Evolutionary conservation across 2,113 vertebrate genomes (phyloP).

Genomic region (Dromas ardeola): DNA sequence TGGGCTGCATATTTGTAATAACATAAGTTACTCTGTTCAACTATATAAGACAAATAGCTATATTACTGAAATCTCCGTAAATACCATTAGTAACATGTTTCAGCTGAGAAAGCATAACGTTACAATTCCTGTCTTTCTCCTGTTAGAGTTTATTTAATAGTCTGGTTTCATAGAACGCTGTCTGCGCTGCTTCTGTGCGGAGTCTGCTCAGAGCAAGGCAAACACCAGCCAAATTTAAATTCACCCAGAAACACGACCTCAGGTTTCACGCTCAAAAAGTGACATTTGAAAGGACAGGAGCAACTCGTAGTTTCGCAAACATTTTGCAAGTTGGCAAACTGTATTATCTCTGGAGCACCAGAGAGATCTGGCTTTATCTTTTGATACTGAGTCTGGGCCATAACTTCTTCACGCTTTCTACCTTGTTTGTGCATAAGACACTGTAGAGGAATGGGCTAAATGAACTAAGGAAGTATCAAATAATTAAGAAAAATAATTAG

Average conservation of each 20-base stretch:
- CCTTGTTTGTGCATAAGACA: background rate
- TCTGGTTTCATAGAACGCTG: background rate
- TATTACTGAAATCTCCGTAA: slow-evolving; percentile 10
- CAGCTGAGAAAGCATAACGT: background rate
- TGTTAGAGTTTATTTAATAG: background rate
- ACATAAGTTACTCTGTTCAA: background rate
- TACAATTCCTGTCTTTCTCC: slow-evolving; percentile 1
- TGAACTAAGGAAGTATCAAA: background rate
- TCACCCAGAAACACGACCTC: background rate
- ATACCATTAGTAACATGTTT: background rate
- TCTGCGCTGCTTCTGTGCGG: background rate
- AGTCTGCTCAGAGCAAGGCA: slow-evolving; percentile 1
- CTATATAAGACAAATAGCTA: background rate
- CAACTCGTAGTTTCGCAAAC: background rate
- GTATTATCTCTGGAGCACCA: background rate
- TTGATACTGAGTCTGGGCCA: background rate
- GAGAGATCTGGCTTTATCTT: background rate
- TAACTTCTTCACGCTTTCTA: background rate
- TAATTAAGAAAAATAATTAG: background rate
- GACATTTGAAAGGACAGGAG: background rate
- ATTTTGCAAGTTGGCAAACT: background rate
- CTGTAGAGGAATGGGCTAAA: background rate
- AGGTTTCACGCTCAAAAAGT: background rate
- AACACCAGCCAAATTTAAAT: background rate
- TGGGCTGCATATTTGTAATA: background rate